Evolutionary conservation across 1,140 invertebrate genomes (phyloP), one percentile per base, ranked within the genome.

Genomic region (Microplitis mediator): DNA sequence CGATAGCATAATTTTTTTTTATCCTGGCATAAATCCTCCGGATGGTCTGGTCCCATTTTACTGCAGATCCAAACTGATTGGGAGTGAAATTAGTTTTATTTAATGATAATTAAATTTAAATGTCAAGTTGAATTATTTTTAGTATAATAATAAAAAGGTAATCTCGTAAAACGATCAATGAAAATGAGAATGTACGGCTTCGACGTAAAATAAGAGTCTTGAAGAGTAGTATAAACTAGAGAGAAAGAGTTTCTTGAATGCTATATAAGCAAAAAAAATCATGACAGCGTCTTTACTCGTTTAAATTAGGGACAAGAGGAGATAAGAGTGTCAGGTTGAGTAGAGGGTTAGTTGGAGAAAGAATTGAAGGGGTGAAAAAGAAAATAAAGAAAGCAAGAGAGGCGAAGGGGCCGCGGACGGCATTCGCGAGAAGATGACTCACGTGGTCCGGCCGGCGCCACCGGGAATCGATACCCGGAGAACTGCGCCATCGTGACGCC

Each of bases 401-500:
- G 23, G 31, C n/a, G 31, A 71, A 34, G 31, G 14, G 23, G 36
- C 35, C 35, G 62, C 31, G 56, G 63, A 65, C 31, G 34, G 32
- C 50, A 52, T 67, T 67, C n/a, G 65, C 23, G 11, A 58, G n/a
- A 51, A 65, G 70, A 71, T 71, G 70, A 71, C 70, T 71, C 70
- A 71, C 62, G 70, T 71, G 70, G 70, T 65, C 62, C 31, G 61
- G 35, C 60, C 70, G 62, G 70, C 70, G 70, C 70, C 70, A 71
- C 62, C 23, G 11, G 36, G 63, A 60, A 58, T 69, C 67, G 50
- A 67, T 67, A 67, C 65, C 31, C 45, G 31, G 45, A 54, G 65
- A 67, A 67, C 65, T 67, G 65, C 65, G 65, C 39, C 11, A n/a
- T 45, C 39, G 62, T 64, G 62, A 64, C 13, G 62, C 36, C 39